phyloP scores from a whole-genome alignment of 2,888 invertebrate genomes.

The Cactoblastis cactorum region DNA sequence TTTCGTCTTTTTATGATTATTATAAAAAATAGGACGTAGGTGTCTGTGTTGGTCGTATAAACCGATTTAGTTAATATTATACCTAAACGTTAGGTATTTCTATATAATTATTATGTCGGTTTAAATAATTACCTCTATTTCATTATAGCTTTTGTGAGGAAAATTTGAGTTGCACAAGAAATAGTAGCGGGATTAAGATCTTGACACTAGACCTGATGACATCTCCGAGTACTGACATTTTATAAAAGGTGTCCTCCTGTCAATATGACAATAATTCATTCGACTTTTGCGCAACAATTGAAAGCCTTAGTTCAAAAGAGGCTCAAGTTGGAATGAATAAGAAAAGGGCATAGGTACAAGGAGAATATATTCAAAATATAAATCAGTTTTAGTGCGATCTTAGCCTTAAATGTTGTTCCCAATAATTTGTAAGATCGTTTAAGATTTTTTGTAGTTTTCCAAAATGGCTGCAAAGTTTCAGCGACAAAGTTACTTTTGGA shows the following conservation, averaged over 20 bases:
- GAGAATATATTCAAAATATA: conserved; percentile 1
- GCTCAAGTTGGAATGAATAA: background rate
- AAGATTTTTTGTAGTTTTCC: conserved; percentile 52
- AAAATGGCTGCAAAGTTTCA: conserved; percentile 30
- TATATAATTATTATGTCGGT: conserved; percentile 77
- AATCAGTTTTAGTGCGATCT: conserved; percentile 53
- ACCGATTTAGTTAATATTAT: conserved; percentile 75
- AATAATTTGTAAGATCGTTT: conserved; percentile 70
- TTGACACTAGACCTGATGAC: conserved; percentile 45
- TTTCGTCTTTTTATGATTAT: conserved; percentile 75
- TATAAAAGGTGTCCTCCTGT: background rate
- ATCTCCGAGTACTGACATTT: background rate
- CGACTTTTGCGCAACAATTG: background rate
- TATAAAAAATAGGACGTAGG: conserved; percentile 72
- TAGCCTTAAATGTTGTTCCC: conserved; percentile 75
- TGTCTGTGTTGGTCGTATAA: conserved; percentile 74
- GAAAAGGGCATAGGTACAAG: background rate
- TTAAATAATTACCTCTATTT: conserved; percentile 73
- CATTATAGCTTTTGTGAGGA: conserved; percentile 74
- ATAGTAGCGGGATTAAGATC: conserved; percentile 63
- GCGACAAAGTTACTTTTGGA: conserved; percentile 40
- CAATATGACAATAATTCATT: background rate
- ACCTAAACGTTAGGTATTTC: conserved; percentile 71
- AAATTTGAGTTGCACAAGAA: conserved; percentile 73
- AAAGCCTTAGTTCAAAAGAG: background rate